Percentiles rank a stretch among this genome's conserved stretches.
phyloP scores from a whole-genome alignment of 2,888 invertebrate species.

The Dorcus hopei region DNA sequence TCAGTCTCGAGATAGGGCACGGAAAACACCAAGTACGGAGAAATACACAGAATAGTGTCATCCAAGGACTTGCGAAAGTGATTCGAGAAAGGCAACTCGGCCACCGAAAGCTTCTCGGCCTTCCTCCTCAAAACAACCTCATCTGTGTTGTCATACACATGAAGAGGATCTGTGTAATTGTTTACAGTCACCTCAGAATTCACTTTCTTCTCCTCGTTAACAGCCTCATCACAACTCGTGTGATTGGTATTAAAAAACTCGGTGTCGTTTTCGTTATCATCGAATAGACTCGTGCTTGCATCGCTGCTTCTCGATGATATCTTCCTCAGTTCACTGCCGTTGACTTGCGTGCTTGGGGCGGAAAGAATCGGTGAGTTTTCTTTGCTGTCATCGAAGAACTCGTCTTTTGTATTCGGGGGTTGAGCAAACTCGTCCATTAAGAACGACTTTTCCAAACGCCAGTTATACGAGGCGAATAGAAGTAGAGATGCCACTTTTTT shows the following conservation, averaged over 20 bases:
- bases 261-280: conserved; percentile 26
- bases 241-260: conserved; percentile 25
- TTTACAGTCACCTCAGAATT: conserved; percentile 57
- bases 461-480: conserved; percentile 84
- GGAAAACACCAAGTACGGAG: conserved; percentile 80
- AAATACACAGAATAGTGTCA: conserved; percentile 74
- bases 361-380: conserved; percentile 40
- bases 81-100: conserved; percentile 62
- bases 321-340: conserved; percentile 10
- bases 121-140: conserved; percentile 33
- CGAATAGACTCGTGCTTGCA: conserved; percentile 17
- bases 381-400: conserved; percentile 47
- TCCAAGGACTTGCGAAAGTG: conserved; percentile 72
- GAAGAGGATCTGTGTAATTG: conserved; percentile 83
- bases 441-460: conserved; percentile 88
- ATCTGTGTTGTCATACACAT: conserved; percentile 34
- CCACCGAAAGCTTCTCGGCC: conserved; percentile 51
- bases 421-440: conserved; percentile 82
- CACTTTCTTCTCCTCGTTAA: conserved; percentile 39
- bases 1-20: conserved; percentile 88
- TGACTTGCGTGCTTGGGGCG: conserved; percentile 5
- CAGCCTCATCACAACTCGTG: background rate
- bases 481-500: conserved; percentile 81
- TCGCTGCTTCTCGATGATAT: conserved; percentile 13
- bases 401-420: conserved; percentile 59